These are phyloP conservation scores for Forbesichthys papilliferus DNA, from an alignment of 2,113 vertebrate genomes.

Conservation along the genomic window DNA sequence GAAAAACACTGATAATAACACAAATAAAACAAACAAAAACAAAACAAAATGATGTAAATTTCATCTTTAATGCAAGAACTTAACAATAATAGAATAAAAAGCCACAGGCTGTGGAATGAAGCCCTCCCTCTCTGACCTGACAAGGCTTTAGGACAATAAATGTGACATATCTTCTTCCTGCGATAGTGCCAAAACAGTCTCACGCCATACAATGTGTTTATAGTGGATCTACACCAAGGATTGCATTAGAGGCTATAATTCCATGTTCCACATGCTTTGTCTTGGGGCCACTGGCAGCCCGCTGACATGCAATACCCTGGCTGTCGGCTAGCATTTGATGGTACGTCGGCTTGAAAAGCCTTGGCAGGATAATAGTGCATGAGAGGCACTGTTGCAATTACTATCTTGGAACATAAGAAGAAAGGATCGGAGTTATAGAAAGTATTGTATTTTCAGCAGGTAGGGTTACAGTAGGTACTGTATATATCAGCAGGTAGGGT, in stretches of 20 bases:
- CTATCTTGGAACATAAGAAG: background rate
- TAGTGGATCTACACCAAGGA: slow-evolving; percentile 23
- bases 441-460: no score
- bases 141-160: background rate
- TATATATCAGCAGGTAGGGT: no score
- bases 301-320: background rate
- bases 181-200: slow-evolving; percentile 6
- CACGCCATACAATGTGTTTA: slow-evolving; percentile 14
- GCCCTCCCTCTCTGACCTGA: background rate
- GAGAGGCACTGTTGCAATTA: slow-evolving; percentile 7
- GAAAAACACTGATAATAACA: no score
- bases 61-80: no score
- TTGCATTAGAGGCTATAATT: slow-evolving; percentile 10
- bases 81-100: no score
- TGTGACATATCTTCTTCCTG: background rate
- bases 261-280: background rate
- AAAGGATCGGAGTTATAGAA: background rate
- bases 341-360: background rate
- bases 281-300: background rate
- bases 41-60: no score
- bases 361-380: background rate
- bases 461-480: no score
- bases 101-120: background rate
- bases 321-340: background rate
- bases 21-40: no score